Base-by-base conservation (phyloP, 2,797 vertebrate genomes). In the Microchirus variegatus region DNA sequence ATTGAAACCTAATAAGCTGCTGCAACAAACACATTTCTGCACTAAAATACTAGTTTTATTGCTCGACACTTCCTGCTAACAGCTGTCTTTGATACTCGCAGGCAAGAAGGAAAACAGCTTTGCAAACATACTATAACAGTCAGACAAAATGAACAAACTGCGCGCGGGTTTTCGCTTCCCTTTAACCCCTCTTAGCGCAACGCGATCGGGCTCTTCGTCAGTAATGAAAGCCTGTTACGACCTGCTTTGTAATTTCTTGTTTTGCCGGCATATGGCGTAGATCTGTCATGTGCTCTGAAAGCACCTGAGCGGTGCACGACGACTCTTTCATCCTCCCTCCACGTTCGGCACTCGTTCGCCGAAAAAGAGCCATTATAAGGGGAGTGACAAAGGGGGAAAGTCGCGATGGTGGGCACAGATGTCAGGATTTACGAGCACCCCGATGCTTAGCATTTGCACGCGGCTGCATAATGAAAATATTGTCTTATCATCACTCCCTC, bases 341-440 rank as follows among this genome's bases (percentile, higher is more conserved):
- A 69, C 74, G 75, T 77, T 81, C 54, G 45, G 59, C 60, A 59
- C 68, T 49, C 53, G 44, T 51, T 69, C 53, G 53, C n/a, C 52
- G 63, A 60, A 66, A 85, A 59, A 64, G 70, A 82, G 72, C 40
- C 63, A 57, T 79, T 74, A 78, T 50, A 74, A 59, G 43, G 43
- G 51, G 22, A 77, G 62, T 62, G 70, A 48, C 67, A 69, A n/a
- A n/a, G 52, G 63, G 53, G 52, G 68, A 64, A 22, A 84, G 62
- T 47, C 65, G 54, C 43, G 52, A 74, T 67, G 70, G 46, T 40
- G 53, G 60, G 58, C 74, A 69, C 70, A 79, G 67, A 83, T 83
- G 80, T 82, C 65, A 62, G 69, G 74, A 78, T 85, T 82, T 79
- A 75, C n/a, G 5, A 76, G 69, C 68, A 70, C 56, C 63, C 67